Evolutionary conservation across 2,113 vertebrate genomes (phyloP).

Genomic region (Pelecanus crispus): DNA sequence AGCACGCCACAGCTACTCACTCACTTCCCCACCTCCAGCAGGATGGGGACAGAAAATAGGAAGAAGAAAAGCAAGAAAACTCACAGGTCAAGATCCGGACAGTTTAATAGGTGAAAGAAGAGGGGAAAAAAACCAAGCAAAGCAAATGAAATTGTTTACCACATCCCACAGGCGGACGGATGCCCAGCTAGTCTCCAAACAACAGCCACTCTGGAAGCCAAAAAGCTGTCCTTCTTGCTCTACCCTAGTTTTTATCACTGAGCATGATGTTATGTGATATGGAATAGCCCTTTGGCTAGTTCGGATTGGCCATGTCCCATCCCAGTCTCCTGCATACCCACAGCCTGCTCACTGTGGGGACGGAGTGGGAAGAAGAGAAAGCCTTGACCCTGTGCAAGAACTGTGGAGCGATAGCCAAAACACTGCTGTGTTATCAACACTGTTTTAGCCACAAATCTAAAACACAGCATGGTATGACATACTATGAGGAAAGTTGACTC

Average conservation of each 20-base stretch:
- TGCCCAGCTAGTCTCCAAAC: not conserved
- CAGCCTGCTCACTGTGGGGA: no score
- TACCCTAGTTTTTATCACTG: not conserved
- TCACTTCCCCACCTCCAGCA: not conserved
- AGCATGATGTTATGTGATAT: not conserved
- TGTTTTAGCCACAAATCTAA: not conserved
- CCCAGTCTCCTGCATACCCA: not conserved
- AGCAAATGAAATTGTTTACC: not conserved
- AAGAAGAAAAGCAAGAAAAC: not conserved
- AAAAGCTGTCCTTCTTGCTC: not conserved
- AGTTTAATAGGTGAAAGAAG: not conserved
- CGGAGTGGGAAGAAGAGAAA: not conserved
- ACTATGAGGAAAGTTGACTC: not conserved
- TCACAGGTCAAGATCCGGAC: not conserved
- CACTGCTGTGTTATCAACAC: not conserved
- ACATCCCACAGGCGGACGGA: not conserved
- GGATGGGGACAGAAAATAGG: not conserved
- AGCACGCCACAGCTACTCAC: not conserved
- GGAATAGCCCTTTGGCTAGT: not conserved
- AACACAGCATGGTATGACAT: not conserved
- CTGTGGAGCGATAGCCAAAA: not conserved
- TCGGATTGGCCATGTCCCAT: not conserved
- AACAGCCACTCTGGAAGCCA: not conserved
- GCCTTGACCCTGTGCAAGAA: not conserved
- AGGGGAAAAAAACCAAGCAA: fast-evolving